phyloP scores from a whole-genome alignment of 2,797 vertebrate species.

The Ctenopoma multispine region DNA sequence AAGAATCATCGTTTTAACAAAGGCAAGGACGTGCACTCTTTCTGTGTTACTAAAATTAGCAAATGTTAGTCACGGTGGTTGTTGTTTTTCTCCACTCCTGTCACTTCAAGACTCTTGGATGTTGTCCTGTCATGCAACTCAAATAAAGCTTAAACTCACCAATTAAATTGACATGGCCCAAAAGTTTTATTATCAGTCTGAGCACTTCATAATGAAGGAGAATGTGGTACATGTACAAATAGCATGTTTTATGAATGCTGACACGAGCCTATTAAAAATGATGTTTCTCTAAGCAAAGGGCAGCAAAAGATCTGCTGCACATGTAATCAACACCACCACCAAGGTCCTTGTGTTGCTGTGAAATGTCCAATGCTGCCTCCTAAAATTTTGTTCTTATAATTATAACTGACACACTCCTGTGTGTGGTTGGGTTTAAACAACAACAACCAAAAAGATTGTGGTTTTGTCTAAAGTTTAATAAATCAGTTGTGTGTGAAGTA shows the following conservation, averaged over 20 bases:
- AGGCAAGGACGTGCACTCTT: constrained; percentile 36
- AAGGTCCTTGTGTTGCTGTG: neutral
- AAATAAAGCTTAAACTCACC: constrained; percentile 49
- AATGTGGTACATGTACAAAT: constrained; percentile 34
- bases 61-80: constrained; percentile 43
- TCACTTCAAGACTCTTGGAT: constrained; percentile 61
- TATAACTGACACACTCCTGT: too few species aligned
- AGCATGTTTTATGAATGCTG: neutral
- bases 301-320: neutral
- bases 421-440: too few species aligned
- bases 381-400: too few species aligned
- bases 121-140: constrained; percentile 53
- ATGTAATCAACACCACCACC: neutral
- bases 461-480: too few species aligned
- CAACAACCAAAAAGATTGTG: too few species aligned
- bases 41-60: constrained; percentile 63
- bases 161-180: constrained; percentile 84
- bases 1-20: constrained; percentile 74
- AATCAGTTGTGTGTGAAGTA: too few species aligned
- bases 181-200: constrained; percentile 65
- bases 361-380: too few species aligned
- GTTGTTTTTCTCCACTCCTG: constrained; percentile 53
- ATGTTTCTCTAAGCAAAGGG: neutral
- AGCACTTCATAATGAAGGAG: constrained; percentile 46
- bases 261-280: neutral